A percentile compares a stretch with the other conserved stretches of the same genome.
Conservation (phyloP, 1,140 invertebrate genomes). For the Thalassaphorura encarpata region DNA sequence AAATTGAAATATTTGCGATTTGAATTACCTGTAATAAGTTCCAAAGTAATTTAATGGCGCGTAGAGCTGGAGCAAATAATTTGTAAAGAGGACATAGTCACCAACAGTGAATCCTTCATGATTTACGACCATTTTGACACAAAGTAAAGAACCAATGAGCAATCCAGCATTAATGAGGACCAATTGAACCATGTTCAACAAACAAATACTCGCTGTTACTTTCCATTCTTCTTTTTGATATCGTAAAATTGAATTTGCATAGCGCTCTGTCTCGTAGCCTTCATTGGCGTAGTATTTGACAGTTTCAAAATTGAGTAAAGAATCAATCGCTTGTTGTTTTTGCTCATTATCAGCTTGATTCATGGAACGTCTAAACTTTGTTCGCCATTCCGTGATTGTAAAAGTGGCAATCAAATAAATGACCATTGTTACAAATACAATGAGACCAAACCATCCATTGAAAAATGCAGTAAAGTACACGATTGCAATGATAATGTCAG, state of each 20-base stretch:
- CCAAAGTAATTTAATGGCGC: conserved; percentile 53
- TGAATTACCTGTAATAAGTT: conserved; percentile 51
- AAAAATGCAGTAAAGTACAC: conserved; percentile 50
- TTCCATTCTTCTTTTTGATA: conserved; percentile 48
- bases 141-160: conserved; percentile 46
- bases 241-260: conserved; percentile 41
- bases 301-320: conserved; percentile 55
- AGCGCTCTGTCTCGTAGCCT: conserved; percentile 46
- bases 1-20: neutral
- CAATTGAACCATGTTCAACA: conserved; percentile 47
- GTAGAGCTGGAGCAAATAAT: conserved; percentile 52
- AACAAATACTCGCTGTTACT: conserved; percentile 42
- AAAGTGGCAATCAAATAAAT: conserved; percentile 42
- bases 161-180: conserved; percentile 44
- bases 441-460: conserved; percentile 51
- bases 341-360: conserved; percentile 49
- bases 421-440: conserved; percentile 51
- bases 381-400: conserved; percentile 30
- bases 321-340: conserved; percentile 48
- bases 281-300: conserved; percentile 56
- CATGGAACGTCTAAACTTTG: conserved; percentile 45
- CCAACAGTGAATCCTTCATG: conserved; percentile 44
- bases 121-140: conserved; percentile 43
- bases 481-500: conserved; percentile 52
- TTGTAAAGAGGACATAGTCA: conserved; percentile 52